Evolutionary conservation across 23 tunicate species (phyloP).

Genomic region (Ciona savignyi): DNA sequence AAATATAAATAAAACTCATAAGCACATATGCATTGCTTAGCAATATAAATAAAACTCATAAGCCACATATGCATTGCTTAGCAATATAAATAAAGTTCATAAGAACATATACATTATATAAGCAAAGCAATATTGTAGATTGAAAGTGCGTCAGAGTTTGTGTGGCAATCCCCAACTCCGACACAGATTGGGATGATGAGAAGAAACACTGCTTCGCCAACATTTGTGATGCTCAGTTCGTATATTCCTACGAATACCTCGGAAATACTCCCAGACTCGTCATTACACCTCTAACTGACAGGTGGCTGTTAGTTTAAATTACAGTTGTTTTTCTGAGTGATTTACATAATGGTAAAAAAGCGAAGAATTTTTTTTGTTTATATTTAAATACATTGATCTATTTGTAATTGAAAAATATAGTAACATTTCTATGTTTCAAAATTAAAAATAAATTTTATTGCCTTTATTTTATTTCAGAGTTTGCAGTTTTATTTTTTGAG

Average conservation of each 20-base stretch:
- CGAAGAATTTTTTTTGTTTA: not conserved
- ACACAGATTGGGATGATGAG: constrained; percentile 83
- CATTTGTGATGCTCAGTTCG: constrained; percentile 97
- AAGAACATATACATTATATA: not conserved
- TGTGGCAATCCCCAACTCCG: constrained; percentile 98
- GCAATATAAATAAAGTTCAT: not conserved
- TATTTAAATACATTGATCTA: not conserved
- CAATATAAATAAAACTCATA: too few relatives aligned
- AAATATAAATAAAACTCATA: too few relatives aligned
- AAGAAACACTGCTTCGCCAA: constrained; percentile 82
- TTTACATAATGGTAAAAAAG: too few relatives aligned
- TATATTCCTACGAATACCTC: constrained; percentile 92
- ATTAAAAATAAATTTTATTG: too few relatives aligned
- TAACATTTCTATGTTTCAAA: not conserved
- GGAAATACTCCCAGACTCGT: constrained; percentile 95
- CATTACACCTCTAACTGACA: constrained; percentile 94
- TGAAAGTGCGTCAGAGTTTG: constrained; percentile 72
- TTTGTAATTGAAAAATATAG: not conserved
- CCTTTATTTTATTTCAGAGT: too few relatives aligned
- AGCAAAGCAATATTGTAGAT: constrained; percentile 14
- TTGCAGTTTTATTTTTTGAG: too few relatives aligned
- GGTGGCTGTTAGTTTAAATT: constrained; percentile 24
- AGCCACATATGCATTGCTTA: too few relatives aligned
- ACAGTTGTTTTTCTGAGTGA: too few relatives aligned
- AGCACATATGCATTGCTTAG: too few relatives aligned